These are phyloP conservation scores for Euplexia lucipara DNA, from an alignment of 2,888 invertebrate genomes.

Conservation along the genomic window DNA sequence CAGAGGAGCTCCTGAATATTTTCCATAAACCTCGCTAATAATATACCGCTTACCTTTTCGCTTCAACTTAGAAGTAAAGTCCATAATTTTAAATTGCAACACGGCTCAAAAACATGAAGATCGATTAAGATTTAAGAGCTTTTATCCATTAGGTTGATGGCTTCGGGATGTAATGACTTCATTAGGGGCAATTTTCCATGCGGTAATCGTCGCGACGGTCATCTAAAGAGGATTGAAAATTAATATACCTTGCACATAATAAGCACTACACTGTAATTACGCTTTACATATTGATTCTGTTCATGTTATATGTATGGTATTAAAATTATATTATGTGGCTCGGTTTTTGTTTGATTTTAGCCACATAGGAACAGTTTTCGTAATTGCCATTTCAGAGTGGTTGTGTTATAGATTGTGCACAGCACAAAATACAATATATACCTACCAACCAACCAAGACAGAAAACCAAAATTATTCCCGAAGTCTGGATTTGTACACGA, in stretches of 20 bases:
- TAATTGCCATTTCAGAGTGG: conserved; percentile 22
- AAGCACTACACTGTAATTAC: conserved; percentile 54
- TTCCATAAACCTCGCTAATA: conserved; percentile 38
- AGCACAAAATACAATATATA: too few relatives aligned
- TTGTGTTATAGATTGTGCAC: too few relatives aligned
- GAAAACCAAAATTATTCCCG: too few relatives aligned
- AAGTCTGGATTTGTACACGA: too few relatives aligned
- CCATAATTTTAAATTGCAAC: conserved; percentile 70
- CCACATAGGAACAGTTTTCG: conserved; percentile 13
- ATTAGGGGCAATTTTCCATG: conserved; percentile 77
- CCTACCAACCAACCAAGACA: too few relatives aligned
- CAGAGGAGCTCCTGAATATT: conserved; percentile 24
- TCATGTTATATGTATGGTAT: conserved; percentile 44
- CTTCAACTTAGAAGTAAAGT: conserved; percentile 42
- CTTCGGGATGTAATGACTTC: conserved; percentile 81
- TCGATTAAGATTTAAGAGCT: conserved; percentile 87
- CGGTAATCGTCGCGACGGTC: conserved; percentile 68
- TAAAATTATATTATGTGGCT: conserved; percentile 48
- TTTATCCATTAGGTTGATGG: conserved; percentile 87
- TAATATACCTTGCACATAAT: conserved; percentile 58
- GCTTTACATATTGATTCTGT: conserved; percentile 61
- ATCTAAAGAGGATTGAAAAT: conserved; percentile 67
- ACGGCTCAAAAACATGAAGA: conserved; percentile 76
- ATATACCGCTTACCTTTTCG: conserved; percentile 39
- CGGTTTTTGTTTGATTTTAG: conserved; percentile 30